Evolutionary conservation across 2,888 invertebrate species (phyloP), one percentile per base, ranked within the genome.

Genomic region (Oscheius sp.): DNA sequence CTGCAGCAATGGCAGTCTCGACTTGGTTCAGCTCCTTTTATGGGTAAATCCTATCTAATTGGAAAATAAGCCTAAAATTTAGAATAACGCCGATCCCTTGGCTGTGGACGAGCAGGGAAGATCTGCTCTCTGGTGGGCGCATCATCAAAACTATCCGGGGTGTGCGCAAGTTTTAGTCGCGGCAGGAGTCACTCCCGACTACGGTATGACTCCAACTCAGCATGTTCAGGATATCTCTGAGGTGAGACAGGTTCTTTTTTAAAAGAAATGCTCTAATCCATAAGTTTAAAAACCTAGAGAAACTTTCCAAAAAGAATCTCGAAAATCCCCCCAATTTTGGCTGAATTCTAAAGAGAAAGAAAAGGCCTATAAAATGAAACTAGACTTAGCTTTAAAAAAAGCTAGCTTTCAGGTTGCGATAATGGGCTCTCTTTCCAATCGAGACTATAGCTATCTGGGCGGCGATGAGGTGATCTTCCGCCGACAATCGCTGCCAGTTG

Each of bases 41-140:
- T 96, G 96, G 96, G 96, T 96, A 88, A 89, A 90, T 80, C n/a
- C 10, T n/a, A 23, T 25, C 4, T 55, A 17, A 3, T 23, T 23
- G 33, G 17, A 42, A 33, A 34, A 4, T 25, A n/a, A 1, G 63
- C 25, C 10, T 23, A 25, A 52, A 79, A 89, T 89, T 17, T 90
- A 96, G 96, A 92, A 96, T 88, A 94, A 94, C 87, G 96, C 95
- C 74, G 94, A 95, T 88, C 93, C 95, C 0, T 92, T 92, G 87
- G 92, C 92, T 84, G 91, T 93, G 53, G 96, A 96, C 87, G 92
- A 92, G 80, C 93, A 93, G 86, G 93, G 92, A 20, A 90, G 92
- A 78, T 93, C 93, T 42, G 92, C 93, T 80, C 89, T 93, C 86
- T 92, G 92, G 73, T 92, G 93, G 86, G 93, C 93, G 2, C 90